A percentile compares a stretch with the other conserved stretches of the same genome.
Conservation (phyloP, 2,797 vertebrate genomes). For the Halcyon chelicuti region DNA sequence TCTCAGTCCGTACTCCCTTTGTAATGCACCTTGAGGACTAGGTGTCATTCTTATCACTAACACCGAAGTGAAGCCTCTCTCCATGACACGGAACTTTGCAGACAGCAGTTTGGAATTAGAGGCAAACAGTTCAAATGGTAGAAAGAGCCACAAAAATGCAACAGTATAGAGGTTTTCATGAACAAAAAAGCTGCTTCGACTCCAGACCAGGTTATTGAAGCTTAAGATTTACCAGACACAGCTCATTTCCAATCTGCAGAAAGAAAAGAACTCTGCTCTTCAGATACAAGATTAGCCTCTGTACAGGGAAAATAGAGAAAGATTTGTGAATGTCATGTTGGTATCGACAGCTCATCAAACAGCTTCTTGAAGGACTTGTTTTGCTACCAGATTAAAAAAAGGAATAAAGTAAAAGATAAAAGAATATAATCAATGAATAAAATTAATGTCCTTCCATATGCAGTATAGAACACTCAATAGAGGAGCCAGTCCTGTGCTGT, state of each 20-base stretch:
- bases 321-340: not conserved
- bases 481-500: not conserved
- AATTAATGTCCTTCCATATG: not conserved
- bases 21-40: not conserved
- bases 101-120: not conserved
- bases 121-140: not conserved
- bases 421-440: not conserved
- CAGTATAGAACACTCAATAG: not conserved
- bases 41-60: not conserved
- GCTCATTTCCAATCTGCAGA: not conserved
- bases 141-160: not conserved
- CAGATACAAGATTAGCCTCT: not conserved
- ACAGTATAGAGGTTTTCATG: not conserved
- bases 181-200: not conserved
- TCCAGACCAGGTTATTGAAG: not conserved
- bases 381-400: conserved; percentile 19
- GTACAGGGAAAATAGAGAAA: not conserved
- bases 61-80: not conserved
- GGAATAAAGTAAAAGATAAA: conserved; percentile 17
- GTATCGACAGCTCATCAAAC: conserved; percentile 17
- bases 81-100: not conserved
- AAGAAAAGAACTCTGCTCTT: not conserved
- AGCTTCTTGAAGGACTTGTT: conserved; percentile 1
- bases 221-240: not conserved
- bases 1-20: not conserved